Evolutionary conservation across 2,113 vertebrate species (phyloP).

Genomic region (Gallinago media): DNA sequence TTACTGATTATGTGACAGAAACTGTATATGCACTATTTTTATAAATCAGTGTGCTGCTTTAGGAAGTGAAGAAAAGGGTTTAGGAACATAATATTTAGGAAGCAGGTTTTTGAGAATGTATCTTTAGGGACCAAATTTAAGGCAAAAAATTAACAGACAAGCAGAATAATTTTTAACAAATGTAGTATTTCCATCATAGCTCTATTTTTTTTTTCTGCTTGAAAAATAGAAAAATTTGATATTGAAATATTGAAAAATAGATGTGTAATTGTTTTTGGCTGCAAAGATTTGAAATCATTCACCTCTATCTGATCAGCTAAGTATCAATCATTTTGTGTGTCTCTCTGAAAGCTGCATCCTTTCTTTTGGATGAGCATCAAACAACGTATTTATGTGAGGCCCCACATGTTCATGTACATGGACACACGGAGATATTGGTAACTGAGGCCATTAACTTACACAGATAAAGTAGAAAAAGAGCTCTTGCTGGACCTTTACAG

Average conservation of each 20-base stretch:
- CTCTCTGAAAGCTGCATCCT: background rate
- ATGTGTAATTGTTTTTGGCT: background rate
- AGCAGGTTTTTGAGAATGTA: background rate
- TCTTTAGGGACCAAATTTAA: background rate
- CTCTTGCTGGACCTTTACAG: background rate
- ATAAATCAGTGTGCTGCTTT: background rate
- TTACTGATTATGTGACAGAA: background rate
- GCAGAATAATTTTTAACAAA: background rate
- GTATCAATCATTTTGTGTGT: background rate
- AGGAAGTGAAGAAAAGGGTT: background rate
- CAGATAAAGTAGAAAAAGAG: background rate
- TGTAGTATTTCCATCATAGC: background rate
- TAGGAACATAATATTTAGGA: background rate
- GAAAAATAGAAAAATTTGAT: background rate
- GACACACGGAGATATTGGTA: background rate
- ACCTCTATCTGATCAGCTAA: background rate
- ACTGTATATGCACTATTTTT: background rate
- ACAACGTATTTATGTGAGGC: background rate
- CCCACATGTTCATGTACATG: rapidly evolving
- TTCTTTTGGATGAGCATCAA: background rate
- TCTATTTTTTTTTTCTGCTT: background rate
- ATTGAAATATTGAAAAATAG: background rate
- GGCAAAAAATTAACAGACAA: background rate
- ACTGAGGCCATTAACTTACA: background rate
- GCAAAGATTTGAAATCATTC: background rate